Evolutionary conservation across 2,888 invertebrate genomes (phyloP), one percentile per base, ranked within the genome.

Genomic region (Limulus polyphemus): DNA sequence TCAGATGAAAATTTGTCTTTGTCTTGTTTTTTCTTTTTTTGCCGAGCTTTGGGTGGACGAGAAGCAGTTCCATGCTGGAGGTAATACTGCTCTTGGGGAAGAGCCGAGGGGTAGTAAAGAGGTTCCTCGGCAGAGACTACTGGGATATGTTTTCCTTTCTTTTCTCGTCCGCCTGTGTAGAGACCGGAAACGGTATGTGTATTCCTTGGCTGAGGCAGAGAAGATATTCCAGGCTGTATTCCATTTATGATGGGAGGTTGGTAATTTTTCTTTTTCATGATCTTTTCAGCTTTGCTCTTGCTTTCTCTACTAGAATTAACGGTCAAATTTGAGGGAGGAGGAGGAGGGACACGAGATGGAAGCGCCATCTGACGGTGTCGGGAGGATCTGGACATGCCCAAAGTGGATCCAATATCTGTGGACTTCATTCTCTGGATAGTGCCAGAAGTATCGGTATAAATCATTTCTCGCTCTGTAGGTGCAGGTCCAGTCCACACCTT

Each of bases 401-500:
- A 11, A 12, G 67, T 63, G 48, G 49, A 14, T 47, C 49, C 55
- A 16, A 59, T 69, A 11, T 55, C 57, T n/a, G 60, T 59, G 49
- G 73, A 74, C 62, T 73, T 73, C 58, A 72, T 70, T 57, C 81
- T 81, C 56, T 80, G 75, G 59, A 81, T 72, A 0, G 65, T 70
- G 58, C 65, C 69, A 48, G 62, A 63, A 32, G 61, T 57, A 58
- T 63, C 65, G n/a, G 62, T 83, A 71, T 86, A 81, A 32, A 73
- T 69, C 67, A 73, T 69, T 62, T 74, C 74, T n/a, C 72, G 69
- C 54, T 73, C 72, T 10, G 71, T 59, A 71, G 62, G 68, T 10
- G 65, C 69, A 72, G 62, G 73, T 65, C 89, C 88, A 3, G 88
- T 87, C 92, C 93, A 93, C 54, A 93, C 87, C 76, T 93, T 93